Base-by-base conservation (phyloP, 2,888 invertebrate genomes). In the Sylvicola cinctus region DNA sequence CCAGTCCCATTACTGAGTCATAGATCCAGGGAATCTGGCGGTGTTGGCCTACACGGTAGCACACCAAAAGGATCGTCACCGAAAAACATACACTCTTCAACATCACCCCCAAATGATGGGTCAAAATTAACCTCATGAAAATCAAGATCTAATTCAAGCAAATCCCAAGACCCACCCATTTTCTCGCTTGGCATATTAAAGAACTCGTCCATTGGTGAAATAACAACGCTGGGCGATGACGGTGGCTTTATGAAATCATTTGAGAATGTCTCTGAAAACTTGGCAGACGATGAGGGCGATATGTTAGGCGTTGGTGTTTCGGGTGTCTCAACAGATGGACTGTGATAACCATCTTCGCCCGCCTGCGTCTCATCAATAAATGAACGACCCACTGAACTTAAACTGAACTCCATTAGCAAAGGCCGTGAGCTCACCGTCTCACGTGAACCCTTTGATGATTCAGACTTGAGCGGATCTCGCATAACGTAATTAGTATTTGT, bases 271-370 rank as follows among this genome's bases (percentile, higher is more conserved):
- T 70, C 70, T 3, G 68, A 67, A 44, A 41, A 67, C 54, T 16
- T 64, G 39, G 39, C 46, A 23, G 53, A 67, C 3, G 45, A 43
- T 12, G 58, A 51, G 35, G 62, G 60, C 32, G 65, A 64, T 12
- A 74, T 62, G 49, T 74, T 74, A 12, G 74, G 70, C 31, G 70
- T 69, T 15, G 75, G 74, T 3, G 74, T 74, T 44, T 74, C 74
- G 7, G 74, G 74, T 4, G 74, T 74, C 44, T 56, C 57, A 32
- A 58, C 43, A 10, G 55, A 52, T 14, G 42, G 42, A 32, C 43
- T 42, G 8, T 30, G 30, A 4, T 3, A 16, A 11, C 10, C 11
- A 16, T 31, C 16, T 29, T 35, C 27, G 4, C 38, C 38, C 14
- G 40, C 41, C 35, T 46, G 45, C 10, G 47, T 49, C 34, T 57